phyloP scores from a whole-genome alignment of 2,797 vertebrate species.

The Lemur catta region DNA sequence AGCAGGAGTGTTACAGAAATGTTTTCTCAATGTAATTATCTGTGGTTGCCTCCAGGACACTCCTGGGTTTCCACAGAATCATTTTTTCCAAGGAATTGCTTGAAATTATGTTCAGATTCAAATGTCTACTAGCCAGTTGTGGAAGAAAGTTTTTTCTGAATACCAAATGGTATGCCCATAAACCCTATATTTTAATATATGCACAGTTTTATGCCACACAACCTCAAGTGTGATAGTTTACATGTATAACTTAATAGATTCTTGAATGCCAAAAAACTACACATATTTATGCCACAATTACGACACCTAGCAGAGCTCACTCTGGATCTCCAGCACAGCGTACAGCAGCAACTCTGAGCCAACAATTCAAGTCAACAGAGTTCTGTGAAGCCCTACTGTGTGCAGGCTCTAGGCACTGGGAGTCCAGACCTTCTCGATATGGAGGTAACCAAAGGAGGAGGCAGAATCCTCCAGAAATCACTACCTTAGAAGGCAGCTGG shows the following conservation, averaged over 20 bases:
- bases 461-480: background rate
- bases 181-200: background rate
- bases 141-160: slow-evolving; percentile 51
- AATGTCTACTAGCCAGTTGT: slow-evolving; percentile 39
- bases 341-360: background rate
- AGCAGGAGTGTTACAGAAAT: slow-evolving; percentile 34
- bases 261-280: background rate
- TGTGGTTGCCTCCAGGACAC: slow-evolving; percentile 12
- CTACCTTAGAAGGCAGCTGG: background rate
- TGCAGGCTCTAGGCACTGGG: background rate
- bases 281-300: background rate
- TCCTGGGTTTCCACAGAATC: slow-evolving; percentile 56
- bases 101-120: slow-evolving; percentile 62
- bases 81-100: slow-evolving; percentile 61
- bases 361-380: background rate
- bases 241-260: background rate
- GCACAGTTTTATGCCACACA: slow-evolving; percentile 17
- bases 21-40: background rate
- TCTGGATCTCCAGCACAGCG: background rate
- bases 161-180: background rate
- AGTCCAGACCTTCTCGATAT: background rate
- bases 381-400: background rate
- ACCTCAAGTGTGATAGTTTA: background rate
- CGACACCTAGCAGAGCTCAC: background rate
- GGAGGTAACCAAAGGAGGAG: background rate